Percentiles rank a stretch among this genome's conserved stretches.
These are phyloP conservation scores for Cosmorhoe ocellata DNA, from an alignment of 2,888 invertebrate genomes.

Conservation along the genomic window DNA sequence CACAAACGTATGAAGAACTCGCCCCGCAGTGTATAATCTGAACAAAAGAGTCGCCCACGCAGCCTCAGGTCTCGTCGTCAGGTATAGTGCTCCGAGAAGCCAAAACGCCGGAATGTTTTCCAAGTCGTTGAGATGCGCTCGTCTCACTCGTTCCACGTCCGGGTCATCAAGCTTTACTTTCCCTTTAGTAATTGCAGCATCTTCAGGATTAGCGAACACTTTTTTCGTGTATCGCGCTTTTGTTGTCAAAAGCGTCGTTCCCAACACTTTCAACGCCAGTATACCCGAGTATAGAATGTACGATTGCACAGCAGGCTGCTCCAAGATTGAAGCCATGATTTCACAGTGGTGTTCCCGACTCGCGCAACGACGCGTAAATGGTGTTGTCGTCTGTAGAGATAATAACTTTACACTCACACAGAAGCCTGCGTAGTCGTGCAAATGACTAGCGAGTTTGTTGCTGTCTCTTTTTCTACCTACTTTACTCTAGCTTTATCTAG, in stretches of 20 bases:
- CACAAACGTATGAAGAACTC: conserved; percentile 84
- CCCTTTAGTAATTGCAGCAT: conserved; percentile 45
- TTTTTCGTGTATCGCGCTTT: conserved; percentile 31
- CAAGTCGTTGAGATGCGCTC: conserved; percentile 87
- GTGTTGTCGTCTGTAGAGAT: neutral
- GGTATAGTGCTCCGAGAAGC: conserved; percentile 80
- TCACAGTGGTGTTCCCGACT: neutral
- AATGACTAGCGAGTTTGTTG: conserved; percentile 1
- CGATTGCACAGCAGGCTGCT: conserved; percentile 19
- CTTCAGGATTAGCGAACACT: conserved; percentile 63
- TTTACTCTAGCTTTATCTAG: neutral
- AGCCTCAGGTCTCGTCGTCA: conserved; percentile 77
- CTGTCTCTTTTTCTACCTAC: neutral
- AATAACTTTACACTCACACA: neutral
- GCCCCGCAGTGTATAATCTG: conserved; percentile 74
- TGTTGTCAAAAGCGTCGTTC: conserved; percentile 16
- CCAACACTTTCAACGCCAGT: conserved; percentile 17
- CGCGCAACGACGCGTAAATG: conserved; percentile 1
- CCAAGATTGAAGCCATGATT: conserved; percentile 16
- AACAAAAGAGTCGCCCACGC: conserved; percentile 51
- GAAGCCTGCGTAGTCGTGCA: neutral
- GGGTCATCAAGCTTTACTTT: conserved; percentile 60
- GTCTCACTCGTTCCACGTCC: conserved; percentile 64
- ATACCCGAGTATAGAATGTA: conserved; percentile 19
- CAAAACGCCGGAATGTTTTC: conserved; percentile 87